These are phyloP conservation scores for Phalangium opilio DNA, from an alignment of 2,888 invertebrate species.

Conservation along the genomic window DNA sequence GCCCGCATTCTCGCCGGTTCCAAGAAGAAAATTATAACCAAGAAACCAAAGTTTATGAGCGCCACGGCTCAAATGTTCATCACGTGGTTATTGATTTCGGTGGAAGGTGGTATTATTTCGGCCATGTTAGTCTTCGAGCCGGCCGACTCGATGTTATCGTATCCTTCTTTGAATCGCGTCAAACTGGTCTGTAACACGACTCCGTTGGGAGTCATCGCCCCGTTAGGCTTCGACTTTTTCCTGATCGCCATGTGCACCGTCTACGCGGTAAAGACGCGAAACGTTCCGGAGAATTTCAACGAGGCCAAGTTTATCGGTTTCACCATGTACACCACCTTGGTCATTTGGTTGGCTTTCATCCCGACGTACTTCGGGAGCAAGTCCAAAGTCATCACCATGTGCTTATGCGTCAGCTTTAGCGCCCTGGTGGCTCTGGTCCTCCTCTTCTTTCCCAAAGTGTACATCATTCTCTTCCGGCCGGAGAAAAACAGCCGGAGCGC, in stretches of 20 bases:
- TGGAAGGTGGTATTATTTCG: conserved; percentile 61
- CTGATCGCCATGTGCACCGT: conserved; percentile 70
- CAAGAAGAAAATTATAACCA: conserved; percentile 72
- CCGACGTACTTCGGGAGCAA: conserved; percentile 86
- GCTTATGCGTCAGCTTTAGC: conserved; percentile 55
- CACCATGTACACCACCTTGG: conserved; percentile 97
- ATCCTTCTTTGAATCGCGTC: conserved; percentile 37
- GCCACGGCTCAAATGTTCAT: conserved; percentile 72
- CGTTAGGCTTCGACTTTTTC: conserved; percentile 54
- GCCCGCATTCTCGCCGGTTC: conserved; percentile 93
- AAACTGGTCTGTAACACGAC: conserved; percentile 48
- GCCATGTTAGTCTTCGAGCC: conserved; percentile 45
- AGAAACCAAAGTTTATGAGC: conserved; percentile 82
- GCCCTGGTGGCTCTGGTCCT: conserved; percentile 55
- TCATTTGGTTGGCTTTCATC: conserved; percentile 95
- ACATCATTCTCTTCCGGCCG: conserved; percentile 55
- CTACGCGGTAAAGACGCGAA: conserved; percentile 86
- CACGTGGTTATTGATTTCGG: conserved; percentile 66
- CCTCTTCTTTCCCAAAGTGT: conserved; percentile 58
- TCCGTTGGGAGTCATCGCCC: conserved; percentile 51
- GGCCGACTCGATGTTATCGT: conserved; percentile 40
- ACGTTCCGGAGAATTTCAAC: conserved; percentile 97
- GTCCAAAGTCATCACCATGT: conserved; percentile 36
- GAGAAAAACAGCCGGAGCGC: conserved; percentile 58
- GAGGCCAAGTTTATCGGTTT: conserved; percentile 67